These are phyloP conservation scores for Sminthurides aquaticus DNA, from an alignment of 2,888 invertebrate species.

Conservation along the genomic window DNA sequence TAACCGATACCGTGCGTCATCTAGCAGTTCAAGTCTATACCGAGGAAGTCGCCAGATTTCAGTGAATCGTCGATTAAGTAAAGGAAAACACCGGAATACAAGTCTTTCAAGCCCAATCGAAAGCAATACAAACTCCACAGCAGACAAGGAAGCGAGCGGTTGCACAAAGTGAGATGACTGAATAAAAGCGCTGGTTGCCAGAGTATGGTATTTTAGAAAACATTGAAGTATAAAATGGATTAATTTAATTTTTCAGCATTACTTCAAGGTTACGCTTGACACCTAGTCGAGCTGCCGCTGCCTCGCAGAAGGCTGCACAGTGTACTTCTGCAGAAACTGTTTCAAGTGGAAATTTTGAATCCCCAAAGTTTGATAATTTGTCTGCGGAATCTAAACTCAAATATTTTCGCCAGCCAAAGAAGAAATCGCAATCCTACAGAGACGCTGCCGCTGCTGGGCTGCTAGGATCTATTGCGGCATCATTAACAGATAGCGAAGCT, in stretches of 20 bases:
- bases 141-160: too few species aligned
- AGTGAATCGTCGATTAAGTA: background rate
- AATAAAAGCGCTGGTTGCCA: too few species aligned
- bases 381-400: background rate
- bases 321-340: conserved; percentile 24
- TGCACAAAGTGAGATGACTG: too few species aligned
- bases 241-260: conserved; percentile 18
- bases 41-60: too few species aligned
- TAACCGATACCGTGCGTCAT: too few species aligned
- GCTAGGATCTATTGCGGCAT: background rate
- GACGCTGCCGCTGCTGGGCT: conserved; percentile 14
- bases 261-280: conserved; percentile 35
- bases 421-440: background rate
- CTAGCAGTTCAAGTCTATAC: too few species aligned
- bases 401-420: background rate
- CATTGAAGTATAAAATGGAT: too few species aligned
- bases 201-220: too few species aligned
- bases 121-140: too few species aligned
- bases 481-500: background rate
- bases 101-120: background rate
- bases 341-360: conserved; percentile 6
- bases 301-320: conserved; percentile 35
- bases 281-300: conserved; percentile 41
- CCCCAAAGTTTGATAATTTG: background rate
- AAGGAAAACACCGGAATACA: background rate